Percentiles rank a stretch among this genome's conserved stretches.
These are phyloP conservation scores for Lucinisca nassula DNA, from an alignment of 2,888 invertebrate species.

Conservation along the genomic window DNA sequence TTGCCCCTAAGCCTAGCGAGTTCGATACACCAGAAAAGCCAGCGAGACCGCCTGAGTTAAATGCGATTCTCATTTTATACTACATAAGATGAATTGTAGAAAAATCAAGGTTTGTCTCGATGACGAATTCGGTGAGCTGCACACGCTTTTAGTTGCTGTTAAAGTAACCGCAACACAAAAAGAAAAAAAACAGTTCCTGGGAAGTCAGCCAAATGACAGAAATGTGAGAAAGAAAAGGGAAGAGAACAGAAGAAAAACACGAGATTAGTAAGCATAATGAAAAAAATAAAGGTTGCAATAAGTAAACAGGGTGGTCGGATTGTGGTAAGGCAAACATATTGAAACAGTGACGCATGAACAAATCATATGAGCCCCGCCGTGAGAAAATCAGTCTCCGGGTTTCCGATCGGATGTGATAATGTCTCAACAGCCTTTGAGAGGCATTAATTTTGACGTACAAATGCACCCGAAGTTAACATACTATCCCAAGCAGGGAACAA, in stretches of 20 bases:
- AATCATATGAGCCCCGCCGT: too few species aligned
- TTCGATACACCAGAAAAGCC: background rate
- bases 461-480: too few species aligned
- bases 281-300: background rate
- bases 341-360: too few species aligned
- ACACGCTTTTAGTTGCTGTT: background rate
- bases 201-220: background rate
- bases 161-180: background rate
- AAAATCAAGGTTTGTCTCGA: background rate
- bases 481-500: too few species aligned
- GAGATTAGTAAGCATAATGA: background rate
- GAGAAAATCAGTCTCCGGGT: too few species aligned
- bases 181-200: background rate
- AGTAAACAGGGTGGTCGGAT: background rate
- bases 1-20: background rate
- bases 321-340: too few species aligned
- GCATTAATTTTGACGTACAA: too few species aligned
- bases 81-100: background rate
- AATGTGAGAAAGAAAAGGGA: background rate
- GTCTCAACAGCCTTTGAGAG: too few species aligned
- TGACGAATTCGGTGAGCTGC: background rate
- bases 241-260: background rate
- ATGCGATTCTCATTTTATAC: background rate
- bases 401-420: too few species aligned
- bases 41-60: background rate